These are phyloP conservation scores for Phalacrocorax brasilianus DNA, from an alignment of 2,113 vertebrate genomes.

Conservation along the genomic window DNA sequence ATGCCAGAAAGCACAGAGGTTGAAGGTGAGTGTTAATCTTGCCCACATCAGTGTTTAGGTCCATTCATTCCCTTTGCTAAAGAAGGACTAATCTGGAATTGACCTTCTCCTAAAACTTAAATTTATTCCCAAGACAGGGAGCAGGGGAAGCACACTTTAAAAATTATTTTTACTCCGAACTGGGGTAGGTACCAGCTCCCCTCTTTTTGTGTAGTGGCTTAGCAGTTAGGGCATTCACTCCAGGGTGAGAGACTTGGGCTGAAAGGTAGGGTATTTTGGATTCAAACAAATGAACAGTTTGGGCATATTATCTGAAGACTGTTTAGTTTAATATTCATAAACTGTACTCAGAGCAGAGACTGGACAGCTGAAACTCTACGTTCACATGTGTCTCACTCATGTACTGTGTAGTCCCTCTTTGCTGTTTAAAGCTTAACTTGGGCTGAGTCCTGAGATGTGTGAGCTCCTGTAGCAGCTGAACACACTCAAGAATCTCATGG, in stretches of 20 bases:
- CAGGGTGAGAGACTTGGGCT: neutral
- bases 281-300: neutral
- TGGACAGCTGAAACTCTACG: neutral
- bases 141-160: neutral
- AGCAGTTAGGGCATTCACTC: accelerated
- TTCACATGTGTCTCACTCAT: neutral
- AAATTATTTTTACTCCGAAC: neutral
- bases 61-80: neutral
- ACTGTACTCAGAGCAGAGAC: neutral
- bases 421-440: neutral
- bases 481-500: neutral
- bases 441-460: neutral
- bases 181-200: neutral
- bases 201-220: neutral
- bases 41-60: neutral
- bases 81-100: neutral
- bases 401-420: neutral
- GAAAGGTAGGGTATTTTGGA: neutral
- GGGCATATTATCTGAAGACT: neutral
- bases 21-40: neutral
- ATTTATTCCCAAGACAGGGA: neutral
- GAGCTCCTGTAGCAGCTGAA: neutral
- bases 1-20: neutral
- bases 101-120: neutral
- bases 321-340: neutral